Conservation (phyloP, 2,113 vertebrate species). For the Emberiza fucata region DNA sequence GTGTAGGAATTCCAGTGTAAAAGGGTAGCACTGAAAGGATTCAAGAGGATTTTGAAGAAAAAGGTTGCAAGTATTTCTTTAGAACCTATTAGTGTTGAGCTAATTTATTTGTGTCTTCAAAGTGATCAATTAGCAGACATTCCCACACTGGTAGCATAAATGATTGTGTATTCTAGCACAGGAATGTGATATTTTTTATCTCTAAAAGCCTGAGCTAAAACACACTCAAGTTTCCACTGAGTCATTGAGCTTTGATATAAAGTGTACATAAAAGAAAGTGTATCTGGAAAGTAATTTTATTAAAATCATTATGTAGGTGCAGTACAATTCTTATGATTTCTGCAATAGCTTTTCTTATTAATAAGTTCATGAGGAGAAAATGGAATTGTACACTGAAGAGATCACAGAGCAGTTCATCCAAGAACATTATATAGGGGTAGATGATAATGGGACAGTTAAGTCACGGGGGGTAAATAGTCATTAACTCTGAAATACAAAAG, state of each 20-base stretch:
- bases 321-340: neutral
- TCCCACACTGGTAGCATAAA: neutral
- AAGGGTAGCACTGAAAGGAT: neutral
- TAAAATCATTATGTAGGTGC: neutral
- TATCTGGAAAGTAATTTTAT: slow-evolving; percentile 5
- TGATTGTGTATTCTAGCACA: neutral
- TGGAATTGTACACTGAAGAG: neutral
- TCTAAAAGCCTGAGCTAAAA: neutral
- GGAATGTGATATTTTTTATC: neutral
- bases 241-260: neutral
- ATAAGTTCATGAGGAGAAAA: slow-evolving; percentile 19
- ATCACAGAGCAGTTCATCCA: neutral
- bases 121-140: neutral
- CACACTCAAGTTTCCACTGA: neutral
- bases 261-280: neutral
- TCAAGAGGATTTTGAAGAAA: neutral
- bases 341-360: neutral
- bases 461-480: neutral
- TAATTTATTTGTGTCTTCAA: neutral
- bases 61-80: neutral
- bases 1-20: neutral
- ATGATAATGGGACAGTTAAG: neutral
- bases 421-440: neutral
- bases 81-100: neutral
- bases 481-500: neutral